Percentiles rank a stretch among this genome's conserved stretches.
These are phyloP conservation scores for Nysson spinosus DNA, from an alignment of 2,888 invertebrate genomes.

Conservation along the genomic window DNA sequence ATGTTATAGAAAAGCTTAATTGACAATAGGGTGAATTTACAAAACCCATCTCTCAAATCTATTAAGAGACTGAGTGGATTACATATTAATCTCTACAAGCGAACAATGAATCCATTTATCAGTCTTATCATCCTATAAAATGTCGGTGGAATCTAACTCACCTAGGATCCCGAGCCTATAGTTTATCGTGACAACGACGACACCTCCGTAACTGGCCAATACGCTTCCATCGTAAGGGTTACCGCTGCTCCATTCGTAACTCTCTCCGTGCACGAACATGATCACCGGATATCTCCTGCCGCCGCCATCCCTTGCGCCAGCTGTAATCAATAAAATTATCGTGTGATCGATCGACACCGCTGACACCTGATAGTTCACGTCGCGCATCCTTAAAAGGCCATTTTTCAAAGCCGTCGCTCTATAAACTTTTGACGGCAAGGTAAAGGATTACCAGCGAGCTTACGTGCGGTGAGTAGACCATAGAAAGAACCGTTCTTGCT, in stretches of 20 bases:
- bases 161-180: conserved; percentile 89
- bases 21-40: too few species aligned
- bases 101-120: too few species aligned
- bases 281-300: conserved; percentile 89
- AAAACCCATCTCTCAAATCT: too few species aligned
- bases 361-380: conserved; percentile 54
- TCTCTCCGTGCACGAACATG: conserved; percentile 96
- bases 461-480: neutral
- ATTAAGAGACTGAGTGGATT: too few species aligned
- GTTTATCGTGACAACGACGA: conserved; percentile 92
- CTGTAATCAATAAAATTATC: conserved; percentile 78
- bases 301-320: conserved; percentile 81
- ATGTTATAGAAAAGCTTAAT: too few species aligned
- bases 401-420: conserved; percentile 57
- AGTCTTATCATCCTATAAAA: neutral
- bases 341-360: conserved; percentile 62
- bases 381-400: conserved; percentile 52
- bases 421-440: conserved; percentile 59
- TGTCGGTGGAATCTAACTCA: conserved; percentile 77
- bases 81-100: too few species aligned
- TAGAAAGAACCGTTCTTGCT: neutral
- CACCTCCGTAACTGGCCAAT: conserved; percentile 93
- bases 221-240: conserved; percentile 99
- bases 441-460: conserved; percentile 51
- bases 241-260: conserved; percentile 98